Evolutionary conservation across 1,140 invertebrate species (phyloP).

Genomic region (Drosophila eugracilis): DNA sequence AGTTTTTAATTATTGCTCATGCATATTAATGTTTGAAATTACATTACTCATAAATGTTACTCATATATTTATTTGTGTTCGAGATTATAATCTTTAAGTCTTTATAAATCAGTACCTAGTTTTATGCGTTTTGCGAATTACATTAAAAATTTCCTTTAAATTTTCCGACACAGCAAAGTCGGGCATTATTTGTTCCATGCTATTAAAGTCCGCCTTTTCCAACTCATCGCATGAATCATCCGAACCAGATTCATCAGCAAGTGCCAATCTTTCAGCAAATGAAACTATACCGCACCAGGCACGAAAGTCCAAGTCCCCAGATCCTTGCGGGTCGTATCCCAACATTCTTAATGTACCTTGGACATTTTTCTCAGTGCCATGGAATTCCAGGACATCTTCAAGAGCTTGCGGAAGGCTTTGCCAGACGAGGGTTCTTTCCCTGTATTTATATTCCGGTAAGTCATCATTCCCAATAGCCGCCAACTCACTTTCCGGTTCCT

Average conservation of each 20-base stretch:
- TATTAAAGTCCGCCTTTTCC: conserved; percentile 81
- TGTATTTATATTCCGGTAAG: conserved; percentile 63
- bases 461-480: conserved; percentile 51
- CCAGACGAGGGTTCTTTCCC: conserved; percentile 69
- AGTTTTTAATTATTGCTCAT: too few relatives aligned
- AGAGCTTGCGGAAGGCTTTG: conserved; percentile 68
- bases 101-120: conserved; percentile 34
- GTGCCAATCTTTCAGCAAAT: conserved; percentile 85
- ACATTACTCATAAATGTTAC: too few relatives aligned
- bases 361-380: conserved; percentile 75
- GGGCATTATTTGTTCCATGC: conserved; percentile 69
- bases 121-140: conserved; percentile 73
- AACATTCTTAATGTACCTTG: conserved; percentile 52
- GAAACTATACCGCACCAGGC: conserved; percentile 88
- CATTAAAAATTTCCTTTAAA: conserved; percentile 62
- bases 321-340: conserved; percentile 44
- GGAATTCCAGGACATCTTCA: conserved; percentile 79
- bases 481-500: conserved; percentile 61
- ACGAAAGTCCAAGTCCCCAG: conserved; percentile 85
- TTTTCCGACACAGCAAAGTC: conserved; percentile 57
- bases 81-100: background rate
- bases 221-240: conserved; percentile 82
- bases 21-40: too few relatives aligned
- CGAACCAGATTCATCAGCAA: conserved; percentile 71
- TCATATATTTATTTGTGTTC: too few relatives aligned